Percentiles rank a stretch among this genome's conserved stretches.
Conservation (phyloP, 2,797 vertebrate genomes). For the Acipenser oxyrinchus region DNA sequence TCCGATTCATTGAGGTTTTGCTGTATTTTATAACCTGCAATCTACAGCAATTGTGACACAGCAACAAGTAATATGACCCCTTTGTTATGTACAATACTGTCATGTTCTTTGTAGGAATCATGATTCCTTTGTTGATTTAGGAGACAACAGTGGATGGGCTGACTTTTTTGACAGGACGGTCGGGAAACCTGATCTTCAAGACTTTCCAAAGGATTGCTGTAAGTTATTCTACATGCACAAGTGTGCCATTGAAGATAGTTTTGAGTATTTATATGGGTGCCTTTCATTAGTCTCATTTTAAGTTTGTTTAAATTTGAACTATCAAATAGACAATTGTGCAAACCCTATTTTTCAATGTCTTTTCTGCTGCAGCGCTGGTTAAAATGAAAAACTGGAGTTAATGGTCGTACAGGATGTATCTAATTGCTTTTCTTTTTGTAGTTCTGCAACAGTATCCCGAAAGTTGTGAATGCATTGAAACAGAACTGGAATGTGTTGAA, state of each 20-base stretch:
- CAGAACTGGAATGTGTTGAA: constrained; percentile 55
- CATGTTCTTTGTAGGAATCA: neutral
- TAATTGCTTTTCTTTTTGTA: constrained; percentile 30
- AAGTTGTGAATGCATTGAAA: constrained; percentile 53
- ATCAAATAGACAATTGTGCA: neutral
- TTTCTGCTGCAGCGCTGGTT: too few relatives aligned
- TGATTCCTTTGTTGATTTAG: constrained; percentile 28
- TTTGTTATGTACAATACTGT: too few relatives aligned
- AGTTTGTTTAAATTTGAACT: neutral
- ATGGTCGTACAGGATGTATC: neutral
- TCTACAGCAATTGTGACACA: too few relatives aligned
- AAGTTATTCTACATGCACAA: constrained; percentile 30
- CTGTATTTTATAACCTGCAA: too few relatives aligned
- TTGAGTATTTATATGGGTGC: neutral
- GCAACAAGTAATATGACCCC: too few relatives aligned
- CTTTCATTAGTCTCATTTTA: neutral
- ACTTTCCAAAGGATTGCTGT: constrained; percentile 45
- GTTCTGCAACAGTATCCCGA: constrained; percentile 56
- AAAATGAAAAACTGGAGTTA: too few relatives aligned
- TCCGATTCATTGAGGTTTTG: too few relatives aligned
- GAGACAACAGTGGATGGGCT: constrained; percentile 47
- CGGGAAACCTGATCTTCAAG: constrained; percentile 32
- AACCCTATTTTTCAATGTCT: neutral
- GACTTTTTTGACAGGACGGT: constrained; percentile 48
- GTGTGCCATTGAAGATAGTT: neutral